These are phyloP conservation scores for Ophion ventricosus DNA, from an alignment of 2,888 invertebrate genomes.

Conservation along the genomic window DNA sequence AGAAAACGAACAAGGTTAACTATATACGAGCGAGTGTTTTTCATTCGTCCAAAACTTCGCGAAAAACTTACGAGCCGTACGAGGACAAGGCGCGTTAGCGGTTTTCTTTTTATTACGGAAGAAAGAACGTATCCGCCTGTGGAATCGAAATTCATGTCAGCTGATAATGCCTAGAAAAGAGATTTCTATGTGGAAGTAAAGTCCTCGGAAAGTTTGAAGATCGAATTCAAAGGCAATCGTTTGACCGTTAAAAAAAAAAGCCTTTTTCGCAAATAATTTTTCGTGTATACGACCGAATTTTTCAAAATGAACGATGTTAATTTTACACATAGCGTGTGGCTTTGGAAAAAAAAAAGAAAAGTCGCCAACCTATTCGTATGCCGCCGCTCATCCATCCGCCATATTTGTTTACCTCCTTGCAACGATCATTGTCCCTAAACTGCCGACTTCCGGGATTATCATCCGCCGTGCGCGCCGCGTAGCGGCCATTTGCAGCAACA, in stretches of 20 bases:
- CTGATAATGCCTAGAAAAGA: too few relatives aligned
- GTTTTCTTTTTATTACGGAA: conserved; percentile 1
- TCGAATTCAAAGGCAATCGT: too few relatives aligned
- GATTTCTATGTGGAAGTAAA: too few relatives aligned
- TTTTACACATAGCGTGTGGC: too few relatives aligned
- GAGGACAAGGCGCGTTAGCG: background rate
- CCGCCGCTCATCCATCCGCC: background rate
- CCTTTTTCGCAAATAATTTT: too few relatives aligned
- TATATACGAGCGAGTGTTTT: conserved; percentile 27
- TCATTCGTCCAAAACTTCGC: background rate
- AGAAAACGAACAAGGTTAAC: conserved; percentile 45
- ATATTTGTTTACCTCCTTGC: background rate
- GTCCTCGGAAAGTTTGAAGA: too few relatives aligned
- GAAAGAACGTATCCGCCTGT: background rate
- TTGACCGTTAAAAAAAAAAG: too few relatives aligned
- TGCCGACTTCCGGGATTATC: background rate
- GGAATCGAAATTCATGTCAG: background rate
- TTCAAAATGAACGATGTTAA: too few relatives aligned
- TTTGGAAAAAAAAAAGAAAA: too few relatives aligned
- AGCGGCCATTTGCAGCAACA: background rate
- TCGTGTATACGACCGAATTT: too few relatives aligned
- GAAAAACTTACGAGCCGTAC: background rate
- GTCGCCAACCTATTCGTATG: background rate
- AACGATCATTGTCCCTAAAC: background rate
- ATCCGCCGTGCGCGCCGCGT: background rate